phyloP scores from a whole-genome alignment of 1,140 invertebrate genomes.

The Drosophila gunungcola region DNA sequence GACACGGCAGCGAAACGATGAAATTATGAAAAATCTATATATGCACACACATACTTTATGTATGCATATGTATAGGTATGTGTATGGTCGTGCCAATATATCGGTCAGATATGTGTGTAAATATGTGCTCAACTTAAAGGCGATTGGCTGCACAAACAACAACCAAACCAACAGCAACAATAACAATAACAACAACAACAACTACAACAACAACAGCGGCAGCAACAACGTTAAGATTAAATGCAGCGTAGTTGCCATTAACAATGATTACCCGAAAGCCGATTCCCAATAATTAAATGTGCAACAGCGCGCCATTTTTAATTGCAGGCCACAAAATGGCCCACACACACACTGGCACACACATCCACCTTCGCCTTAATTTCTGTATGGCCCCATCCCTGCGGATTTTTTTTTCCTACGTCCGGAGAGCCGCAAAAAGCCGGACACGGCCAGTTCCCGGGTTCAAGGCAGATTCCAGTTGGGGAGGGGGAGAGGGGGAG shows the following conservation, averaged over 20 bases:
- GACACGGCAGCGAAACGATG: constrained; percentile 39
- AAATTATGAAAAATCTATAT: constrained; percentile 71
- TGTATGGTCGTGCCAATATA: constrained; percentile 12
- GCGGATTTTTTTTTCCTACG: constrained; percentile 1
- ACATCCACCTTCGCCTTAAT: constrained; percentile 26
- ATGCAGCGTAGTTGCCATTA: constrained; percentile 80
- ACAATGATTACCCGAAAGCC: constrained; percentile 83
- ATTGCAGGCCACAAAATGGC: constrained; percentile 76
- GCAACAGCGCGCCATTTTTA: constrained; percentile 83
- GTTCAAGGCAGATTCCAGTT: constrained; percentile 27
- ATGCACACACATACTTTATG: constrained; percentile 19
- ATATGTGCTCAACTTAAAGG: constrained; percentile 59
- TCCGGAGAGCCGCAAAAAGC: constrained; percentile 32
- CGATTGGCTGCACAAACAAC: constrained; percentile 24
- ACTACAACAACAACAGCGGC: constrained; percentile 15
- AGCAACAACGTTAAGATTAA: constrained; percentile 70
- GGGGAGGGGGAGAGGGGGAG: not conserved
- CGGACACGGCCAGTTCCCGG: constrained; percentile 18
- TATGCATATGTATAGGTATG: not conserved
- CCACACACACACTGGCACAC: constrained; percentile 8
- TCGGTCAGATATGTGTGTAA: constrained; percentile 28
- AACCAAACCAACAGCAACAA: constrained; percentile 13
- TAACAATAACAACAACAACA: constrained; percentile 18
- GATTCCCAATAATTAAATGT: constrained; percentile 83
- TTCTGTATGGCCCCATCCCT: constrained; percentile 16